Evolutionary conservation across 1,140 invertebrate genomes (phyloP), one percentile per base, ranked within the genome.

Genomic region (Drosophila equinoxialis): DNA sequence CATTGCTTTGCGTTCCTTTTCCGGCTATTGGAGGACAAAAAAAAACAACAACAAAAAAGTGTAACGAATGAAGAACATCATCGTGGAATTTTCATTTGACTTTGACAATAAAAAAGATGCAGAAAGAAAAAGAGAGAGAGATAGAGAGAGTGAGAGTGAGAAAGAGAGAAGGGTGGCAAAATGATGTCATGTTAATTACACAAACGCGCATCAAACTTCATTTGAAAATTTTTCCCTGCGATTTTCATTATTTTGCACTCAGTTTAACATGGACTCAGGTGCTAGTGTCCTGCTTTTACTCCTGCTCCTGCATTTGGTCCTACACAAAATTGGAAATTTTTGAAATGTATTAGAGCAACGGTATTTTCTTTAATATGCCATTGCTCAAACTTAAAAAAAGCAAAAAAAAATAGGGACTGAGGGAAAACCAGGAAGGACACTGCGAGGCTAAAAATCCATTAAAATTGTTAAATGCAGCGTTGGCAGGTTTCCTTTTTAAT

Each of bases 401-500:
- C 13, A 13, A 13, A 13, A 39, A 13, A 13, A 13, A 13, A 39
- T 11, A 39, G 37, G 37, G 4, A 39, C 3, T 1, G 1, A 13
- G 11, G 26, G 17, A 59, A 41, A 68, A 68, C 65, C 74, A 71
- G 63, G 30, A 41, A 78, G 68, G 70, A 20, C 17, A 23, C 17
- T 2, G 8, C 26, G 33, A 59, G 57, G n/a, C 57, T 59, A 74
- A 54, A 78, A 79, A 87, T 73, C 82, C 82, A 85, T 85, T 85
- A 87, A 79, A 82, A 86, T 77, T 86, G 81, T 74, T 87, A 87
- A 86, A 87, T 82, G 83, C 83, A 79, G 70, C 79, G 83, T 83
- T 82, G 73, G 83, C 83, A 86, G 58, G 77, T 71, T 71, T 77
- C 68, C 71, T 65, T 42, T 67, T 77, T 42, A 30, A 41, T 64